Percentiles rank a stretch among this genome's conserved stretches.
These are phyloP conservation scores for Troides oblongomaculatus DNA, from an alignment of 2,888 invertebrate species.

Conservation along the genomic window DNA sequence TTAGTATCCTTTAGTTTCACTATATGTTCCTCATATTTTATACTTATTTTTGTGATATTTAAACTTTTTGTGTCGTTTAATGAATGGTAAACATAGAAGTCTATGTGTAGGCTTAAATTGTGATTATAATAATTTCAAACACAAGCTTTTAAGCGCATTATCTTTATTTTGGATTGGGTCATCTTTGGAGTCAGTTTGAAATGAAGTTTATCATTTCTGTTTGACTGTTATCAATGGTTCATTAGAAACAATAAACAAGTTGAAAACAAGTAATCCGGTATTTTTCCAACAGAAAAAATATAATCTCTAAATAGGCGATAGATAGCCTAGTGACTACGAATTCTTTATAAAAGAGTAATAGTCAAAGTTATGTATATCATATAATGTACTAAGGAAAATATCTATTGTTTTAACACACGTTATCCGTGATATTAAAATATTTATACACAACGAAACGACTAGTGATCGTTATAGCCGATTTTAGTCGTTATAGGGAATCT, in stretches of 20 bases:
- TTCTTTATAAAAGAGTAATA: background rate
- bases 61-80: background rate
- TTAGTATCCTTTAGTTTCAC: no score
- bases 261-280: background rate
- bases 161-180: background rate
- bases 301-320: background rate
- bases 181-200: background rate
- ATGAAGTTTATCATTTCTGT: background rate
- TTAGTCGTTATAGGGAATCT: no score
- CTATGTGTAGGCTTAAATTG: background rate
- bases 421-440: no score
- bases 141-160: background rate
- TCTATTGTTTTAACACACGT: no score
- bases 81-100: no score
- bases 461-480: no score
- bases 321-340: background rate
- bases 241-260: conserved; percentile 3
- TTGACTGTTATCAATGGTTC: background rate
- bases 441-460: no score
- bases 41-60: background rate
- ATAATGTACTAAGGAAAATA: no score
- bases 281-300: background rate
- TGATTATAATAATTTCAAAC: background rate
- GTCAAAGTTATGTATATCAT: no score
- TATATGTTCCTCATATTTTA: no score